These are phyloP conservation scores for Cryptocephalus moraei DNA, from an alignment of 2,888 invertebrate species.

Conservation along the genomic window DNA sequence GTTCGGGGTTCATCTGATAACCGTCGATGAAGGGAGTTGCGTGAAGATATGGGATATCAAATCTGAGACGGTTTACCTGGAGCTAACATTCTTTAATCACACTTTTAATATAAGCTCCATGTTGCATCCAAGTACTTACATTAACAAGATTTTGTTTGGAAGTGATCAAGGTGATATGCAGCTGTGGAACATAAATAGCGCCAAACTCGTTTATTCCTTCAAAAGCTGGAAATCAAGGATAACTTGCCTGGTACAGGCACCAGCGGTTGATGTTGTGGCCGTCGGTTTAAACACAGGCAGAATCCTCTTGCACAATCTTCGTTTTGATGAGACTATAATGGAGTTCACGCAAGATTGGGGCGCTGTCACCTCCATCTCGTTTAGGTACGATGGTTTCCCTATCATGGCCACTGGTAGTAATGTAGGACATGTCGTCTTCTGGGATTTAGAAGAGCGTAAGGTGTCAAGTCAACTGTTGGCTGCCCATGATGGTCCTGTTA, in stretches of 20 bases:
- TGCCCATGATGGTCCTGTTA: slow-evolving; percentile 68
- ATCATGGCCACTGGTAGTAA: slow-evolving; percentile 67
- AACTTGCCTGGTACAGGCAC: slow-evolving; percentile 73
- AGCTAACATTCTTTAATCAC: slow-evolving; percentile 54
- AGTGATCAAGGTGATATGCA: slow-evolving; percentile 77
- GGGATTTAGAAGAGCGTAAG: slow-evolving; percentile 80
- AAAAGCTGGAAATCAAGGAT: slow-evolving; percentile 68
- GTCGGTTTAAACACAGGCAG: slow-evolving; percentile 75
- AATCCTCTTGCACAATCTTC: slow-evolving; percentile 80
- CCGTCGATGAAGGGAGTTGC: slow-evolving; percentile 68
- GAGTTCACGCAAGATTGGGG: slow-evolving; percentile 91
- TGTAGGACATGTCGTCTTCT: slow-evolving; percentile 81
- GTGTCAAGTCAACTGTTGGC: slow-evolving; percentile 69
- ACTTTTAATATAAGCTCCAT: slow-evolving; percentile 71
- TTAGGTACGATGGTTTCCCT: slow-evolving; percentile 76
- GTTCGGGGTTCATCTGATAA: slow-evolving; percentile 77
- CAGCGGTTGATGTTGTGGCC: slow-evolving; percentile 86
- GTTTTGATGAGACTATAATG: slow-evolving; percentile 71
- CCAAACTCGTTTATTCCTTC: slow-evolving; percentile 68
- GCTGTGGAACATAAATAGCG: slow-evolving; percentile 80
- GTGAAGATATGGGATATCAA: slow-evolving; percentile 81
- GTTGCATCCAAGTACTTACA: slow-evolving; percentile 88
- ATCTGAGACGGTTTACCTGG: slow-evolving; percentile 56
- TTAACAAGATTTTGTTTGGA: slow-evolving; percentile 87
- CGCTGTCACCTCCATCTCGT: slow-evolving; percentile 69